Evolutionary conservation across 1,140 invertebrate species (phyloP).

Genomic region (Nixonia krombeini): DNA sequence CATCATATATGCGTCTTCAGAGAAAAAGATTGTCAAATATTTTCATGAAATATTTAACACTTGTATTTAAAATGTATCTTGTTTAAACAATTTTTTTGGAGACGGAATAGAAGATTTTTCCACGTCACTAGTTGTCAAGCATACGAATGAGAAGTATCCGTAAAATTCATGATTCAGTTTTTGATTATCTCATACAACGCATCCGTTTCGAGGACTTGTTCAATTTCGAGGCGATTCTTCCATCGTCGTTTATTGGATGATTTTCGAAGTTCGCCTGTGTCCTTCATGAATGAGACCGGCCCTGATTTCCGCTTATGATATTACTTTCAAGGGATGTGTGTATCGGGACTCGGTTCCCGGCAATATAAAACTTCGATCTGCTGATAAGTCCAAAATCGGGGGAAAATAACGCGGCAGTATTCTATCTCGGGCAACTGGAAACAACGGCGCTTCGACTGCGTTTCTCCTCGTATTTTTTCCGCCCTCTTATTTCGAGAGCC

Average conservation of each 20-base stretch:
- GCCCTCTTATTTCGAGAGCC: too few species aligned
- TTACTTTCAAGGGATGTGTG: conserved; percentile 38
- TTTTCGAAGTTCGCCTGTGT: conserved; percentile 26
- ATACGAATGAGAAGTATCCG: background rate
- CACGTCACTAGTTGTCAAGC: background rate
- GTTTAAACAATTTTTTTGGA: too few species aligned
- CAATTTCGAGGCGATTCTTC: conserved; percentile 34
- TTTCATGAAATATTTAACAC: too few species aligned
- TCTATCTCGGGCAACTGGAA: too few species aligned
- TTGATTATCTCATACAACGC: conserved; percentile 21
- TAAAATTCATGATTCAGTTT: conserved; percentile 12
- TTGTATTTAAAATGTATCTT: too few species aligned
- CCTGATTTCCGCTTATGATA: conserved; percentile 43
- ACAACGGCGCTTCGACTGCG: too few species aligned
- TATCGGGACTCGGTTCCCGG: conserved; percentile 21
- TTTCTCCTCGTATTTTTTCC: too few species aligned
- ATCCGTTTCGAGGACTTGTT: conserved; percentile 21
- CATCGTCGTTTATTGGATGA: conserved; percentile 40
- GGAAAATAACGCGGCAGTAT: too few species aligned
- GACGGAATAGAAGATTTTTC: background rate
- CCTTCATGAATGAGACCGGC: conserved; percentile 32
- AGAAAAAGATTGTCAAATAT: too few species aligned
- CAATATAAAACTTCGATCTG: conserved; percentile 36
- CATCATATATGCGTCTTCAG: too few species aligned
- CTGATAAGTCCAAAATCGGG: too few species aligned